A percentile compares a stretch with the other conserved stretches of the same genome.
phyloP scores from a whole-genome alignment of 2,113 vertebrate genomes.

The Mola mola region DNA sequence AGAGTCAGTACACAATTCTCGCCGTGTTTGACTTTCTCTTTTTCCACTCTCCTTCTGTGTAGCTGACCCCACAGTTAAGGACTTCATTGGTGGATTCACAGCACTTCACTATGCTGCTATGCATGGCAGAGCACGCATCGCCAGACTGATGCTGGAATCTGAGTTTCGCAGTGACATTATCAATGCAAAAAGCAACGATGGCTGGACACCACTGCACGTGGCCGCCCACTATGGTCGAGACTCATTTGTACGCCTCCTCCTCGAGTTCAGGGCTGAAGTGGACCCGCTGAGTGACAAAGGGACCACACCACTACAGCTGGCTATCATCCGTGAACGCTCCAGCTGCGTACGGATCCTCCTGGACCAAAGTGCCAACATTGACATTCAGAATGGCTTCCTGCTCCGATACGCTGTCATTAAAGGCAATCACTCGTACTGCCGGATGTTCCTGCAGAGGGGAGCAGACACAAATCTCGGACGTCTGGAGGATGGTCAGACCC shows the following conservation, averaged over 20 bases:
- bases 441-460: conserved; percentile 98
- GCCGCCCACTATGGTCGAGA: conserved; percentile 97
- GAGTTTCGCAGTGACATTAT: conserved; percentile 95
- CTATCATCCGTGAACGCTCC: conserved; percentile 96
- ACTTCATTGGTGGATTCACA: conserved; percentile 97
- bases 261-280: conserved; percentile 97
- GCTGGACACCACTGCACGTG: conserved; percentile 98
- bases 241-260: conserved; percentile 94
- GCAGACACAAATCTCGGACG: conserved; percentile 97
- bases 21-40: not conserved
- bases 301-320: conserved; percentile 95
- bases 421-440: conserved; percentile 98
- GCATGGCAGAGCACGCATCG: conserved; percentile 95
- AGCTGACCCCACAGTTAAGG: conserved; percentile 98
- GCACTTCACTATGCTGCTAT: conserved; percentile 98
- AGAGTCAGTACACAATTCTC: not conserved
- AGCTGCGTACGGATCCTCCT: conserved; percentile 98
- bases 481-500: conserved; percentile 95
- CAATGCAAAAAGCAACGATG: conserved; percentile 97
- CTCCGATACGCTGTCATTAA: conserved; percentile 97
- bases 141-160: conserved; percentile 94
- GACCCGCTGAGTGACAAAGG: conserved; percentile 98
- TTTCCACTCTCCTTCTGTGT: conserved; percentile 12
- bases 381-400: conserved; percentile 98
- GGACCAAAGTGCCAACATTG: conserved; percentile 97